Evolutionary conservation across 2,888 invertebrate species (phyloP), one percentile per base, ranked within the genome.

Genomic region (Romanomermis culicivorax): DNA sequence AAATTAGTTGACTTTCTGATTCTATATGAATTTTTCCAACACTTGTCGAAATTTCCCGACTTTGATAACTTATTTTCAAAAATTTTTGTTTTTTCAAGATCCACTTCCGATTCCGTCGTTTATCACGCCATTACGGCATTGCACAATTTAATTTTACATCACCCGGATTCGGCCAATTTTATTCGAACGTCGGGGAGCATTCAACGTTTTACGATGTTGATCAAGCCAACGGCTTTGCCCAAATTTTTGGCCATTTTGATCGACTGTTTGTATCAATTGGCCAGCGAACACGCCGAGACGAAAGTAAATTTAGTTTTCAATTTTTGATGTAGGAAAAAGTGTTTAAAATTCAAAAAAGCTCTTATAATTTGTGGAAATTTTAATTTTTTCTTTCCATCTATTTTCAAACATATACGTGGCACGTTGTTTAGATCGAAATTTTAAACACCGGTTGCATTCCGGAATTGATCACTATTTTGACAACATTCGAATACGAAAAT

Each of bases 121-220:
- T 95, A 93, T 73, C 97, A 99, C 69, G 95, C 97, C 4, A 91
- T 97, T 60, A 97, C 95, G 1, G 97, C 97, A 24, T 78, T 97
- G 51, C 93, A 99, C 72, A 99, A 97, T 71, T 77, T 99, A 42
- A 75, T 99, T 54, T 76, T 95, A 55, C 93, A 97, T 71, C 93
- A 97, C 73, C 95, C 95, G 69, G 91, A 88, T 27, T 89, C 91
- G 42, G 97, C 95, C 73, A 89, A 88, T 85, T 91, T 89, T 0
- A 91, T 95, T 0, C 82, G 95, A 56, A 76, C 89, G 29, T 91
- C 91, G 55, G 93, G 93, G 30, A 95, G 95, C 26, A 76, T 97
- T n/a, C 93, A 95, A 71, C 65, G 70, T 30, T 63, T 68, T 26
- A 68, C 69, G 17, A 17, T 17, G 36, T 17, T 36, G 7, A 11